Evolutionary conservation across 2,888 invertebrate species (phyloP), one percentile per base, ranked within the genome.

Genomic region (Prosopocoilus inquinatus): DNA sequence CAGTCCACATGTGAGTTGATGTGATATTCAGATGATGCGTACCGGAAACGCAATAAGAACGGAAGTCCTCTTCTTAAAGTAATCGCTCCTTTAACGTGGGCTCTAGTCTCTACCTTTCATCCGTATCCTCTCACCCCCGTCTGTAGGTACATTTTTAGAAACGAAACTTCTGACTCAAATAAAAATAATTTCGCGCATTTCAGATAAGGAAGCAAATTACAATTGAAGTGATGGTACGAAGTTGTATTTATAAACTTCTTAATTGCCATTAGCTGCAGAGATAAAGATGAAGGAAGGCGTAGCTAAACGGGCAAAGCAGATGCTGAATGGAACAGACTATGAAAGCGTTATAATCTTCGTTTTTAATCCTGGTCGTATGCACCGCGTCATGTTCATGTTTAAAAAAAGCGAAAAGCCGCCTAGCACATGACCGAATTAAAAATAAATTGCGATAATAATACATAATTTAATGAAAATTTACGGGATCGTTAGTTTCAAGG

Each of bases 1-100:
- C 46, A 55, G 49, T 53, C 49, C 60, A 58, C 60, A 60, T 60
- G 55, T 58, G 58, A 55, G 54, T 49, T 44, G 53, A 53, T 54
- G 52, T 47, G 47, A 58, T 46, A 50, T 52, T 56, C 55, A 48
- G 54, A 54, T 38, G 54, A 54, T 38, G 45, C 35, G 46, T 45
- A 45, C 55, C 55, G 55, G 55, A 55, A 55, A 36, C 50, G 50
- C 38, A 55, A 45, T 34, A 50, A 44, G 55, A 46, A 44, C 55
- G 55, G 55, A 55, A 55, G 34, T 50, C 36, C 55, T 50, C 20
- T 28, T 28, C 39, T 55, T 35, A 38, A 50, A 50, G 46, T 34
- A 43, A 43, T 28, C 20, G 41, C 9, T 38, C 39, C 39, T 38
- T 38, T 38, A 11, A 38, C 39, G 39, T 12, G 16, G 16, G 41